phyloP scores from a whole-genome alignment of 1,140 invertebrate genomes.

The Drosophila paulistorum region DNA sequence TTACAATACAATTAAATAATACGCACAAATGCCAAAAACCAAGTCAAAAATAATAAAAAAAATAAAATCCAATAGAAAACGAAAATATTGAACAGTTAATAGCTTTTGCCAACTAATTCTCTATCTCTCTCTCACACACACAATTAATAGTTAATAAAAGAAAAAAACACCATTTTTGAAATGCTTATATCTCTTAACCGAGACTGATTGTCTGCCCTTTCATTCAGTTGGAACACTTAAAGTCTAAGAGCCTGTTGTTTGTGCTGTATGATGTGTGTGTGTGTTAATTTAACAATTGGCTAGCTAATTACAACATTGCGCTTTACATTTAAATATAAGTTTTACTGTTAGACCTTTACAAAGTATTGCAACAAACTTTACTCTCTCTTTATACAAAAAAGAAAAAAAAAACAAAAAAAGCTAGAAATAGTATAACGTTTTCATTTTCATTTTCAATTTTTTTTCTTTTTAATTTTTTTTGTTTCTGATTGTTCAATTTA shows the following conservation, averaged over 20 bases:
- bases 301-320: slow-evolving; percentile 71
- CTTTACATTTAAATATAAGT: slow-evolving; percentile 54
- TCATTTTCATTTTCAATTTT: slow-evolving; percentile 16
- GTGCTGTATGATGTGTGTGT: slow-evolving; percentile 35
- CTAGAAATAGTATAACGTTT: slow-evolving; percentile 71
- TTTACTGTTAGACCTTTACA: slow-evolving; percentile 75
- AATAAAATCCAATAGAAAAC: slow-evolving; percentile 33
- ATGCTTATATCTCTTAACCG: slow-evolving; percentile 13
- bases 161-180: background rate
- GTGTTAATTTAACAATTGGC: slow-evolving; percentile 59
- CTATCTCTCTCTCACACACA: background rate
- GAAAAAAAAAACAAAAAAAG: slow-evolving; percentile 64
- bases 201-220: slow-evolving; percentile 64
- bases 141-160: background rate
- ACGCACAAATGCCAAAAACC: slow-evolving; percentile 61
- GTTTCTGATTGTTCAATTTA: slow-evolving; percentile 53
- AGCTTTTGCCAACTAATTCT: slow-evolving; percentile 23
- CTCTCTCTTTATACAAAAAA: slow-evolving; percentile 30
- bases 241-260: slow-evolving; percentile 64
- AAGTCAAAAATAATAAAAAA: slow-evolving; percentile 18
- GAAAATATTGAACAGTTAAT: slow-evolving; percentile 33
- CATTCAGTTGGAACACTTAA: slow-evolving; percentile 57
- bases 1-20: slow-evolving; percentile 37
- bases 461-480: background rate
- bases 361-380: slow-evolving; percentile 72